Conservation (phyloP, 2,797 vertebrate genomes). For the Eidolon dupreanum region DNA sequence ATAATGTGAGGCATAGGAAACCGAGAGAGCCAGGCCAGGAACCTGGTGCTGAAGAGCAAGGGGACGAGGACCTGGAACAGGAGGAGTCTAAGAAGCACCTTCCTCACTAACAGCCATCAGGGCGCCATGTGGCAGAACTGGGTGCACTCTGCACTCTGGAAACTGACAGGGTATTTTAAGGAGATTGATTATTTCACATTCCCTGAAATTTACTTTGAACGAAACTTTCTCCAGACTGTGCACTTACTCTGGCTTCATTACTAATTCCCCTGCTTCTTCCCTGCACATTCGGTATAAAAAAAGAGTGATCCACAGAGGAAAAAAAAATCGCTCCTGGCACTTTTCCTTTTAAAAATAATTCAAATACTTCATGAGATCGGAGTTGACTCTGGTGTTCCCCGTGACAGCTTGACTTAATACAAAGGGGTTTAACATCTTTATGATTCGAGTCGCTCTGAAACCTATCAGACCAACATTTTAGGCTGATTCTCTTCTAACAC, state of each 20-base stretch:
- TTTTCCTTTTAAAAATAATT: constrained; percentile 55
- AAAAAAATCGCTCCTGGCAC: constrained; percentile 53
- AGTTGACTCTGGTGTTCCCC: background rate
- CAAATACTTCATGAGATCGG: constrained; percentile 44
- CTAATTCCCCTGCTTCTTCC: background rate
- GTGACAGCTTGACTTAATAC: background rate
- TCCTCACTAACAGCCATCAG: background rate
- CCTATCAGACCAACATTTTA: background rate
- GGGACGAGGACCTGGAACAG: background rate
- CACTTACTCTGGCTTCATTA: background rate
- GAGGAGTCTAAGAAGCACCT: background rate
- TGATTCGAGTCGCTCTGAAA: background rate
- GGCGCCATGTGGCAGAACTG: background rate
- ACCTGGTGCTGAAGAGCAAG: background rate
- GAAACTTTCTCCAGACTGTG: constrained; percentile 54
- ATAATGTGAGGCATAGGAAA: background rate
- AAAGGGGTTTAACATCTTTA: background rate
- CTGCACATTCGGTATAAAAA: background rate
- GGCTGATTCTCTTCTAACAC: background rate
- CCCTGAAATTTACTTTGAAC: constrained; percentile 62
- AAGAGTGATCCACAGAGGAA: background rate
- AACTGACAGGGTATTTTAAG: constrained; percentile 36
- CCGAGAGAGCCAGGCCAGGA: background rate
- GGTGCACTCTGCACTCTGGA: background rate
- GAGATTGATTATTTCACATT: constrained; percentile 21